A percentile compares a stretch with the other conserved stretches of the same genome.
Conservation (phyloP, 2,797 vertebrate genomes). For the Epinephelus coioides region DNA sequence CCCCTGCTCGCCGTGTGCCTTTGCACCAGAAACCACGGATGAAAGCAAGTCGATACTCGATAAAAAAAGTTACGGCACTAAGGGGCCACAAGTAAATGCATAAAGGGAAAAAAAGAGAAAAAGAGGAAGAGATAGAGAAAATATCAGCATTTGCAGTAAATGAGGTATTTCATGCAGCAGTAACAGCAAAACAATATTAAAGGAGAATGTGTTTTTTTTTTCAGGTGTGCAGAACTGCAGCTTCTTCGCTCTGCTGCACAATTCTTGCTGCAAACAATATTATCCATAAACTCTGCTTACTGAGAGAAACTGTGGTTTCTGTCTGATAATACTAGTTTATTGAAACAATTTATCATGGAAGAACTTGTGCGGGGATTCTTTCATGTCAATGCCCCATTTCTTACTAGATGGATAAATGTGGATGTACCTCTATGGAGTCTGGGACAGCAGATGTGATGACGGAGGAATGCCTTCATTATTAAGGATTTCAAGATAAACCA, state of each 20-base stretch:
- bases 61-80: conserved; percentile 33
- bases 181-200: conserved; percentile 51
- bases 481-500: neutral
- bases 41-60: conserved; percentile 56
- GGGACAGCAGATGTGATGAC: conserved; percentile 2
- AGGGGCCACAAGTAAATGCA: conserved; percentile 28
- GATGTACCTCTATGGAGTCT: neutral
- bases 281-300: conserved; percentile 50
- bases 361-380: conserved; percentile 17
- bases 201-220: neutral
- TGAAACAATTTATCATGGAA: conserved; percentile 54
- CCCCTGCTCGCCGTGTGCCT: conserved; percentile 38
- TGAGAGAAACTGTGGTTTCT: conserved; percentile 33
- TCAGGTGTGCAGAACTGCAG: conserved; percentile 29
- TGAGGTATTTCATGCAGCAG: conserved; percentile 48
- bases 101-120: neutral
- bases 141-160: conserved; percentile 44
- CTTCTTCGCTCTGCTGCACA: neutral
- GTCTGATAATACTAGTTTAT: conserved; percentile 46
- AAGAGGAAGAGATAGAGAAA: conserved; percentile 1
- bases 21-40: conserved; percentile 61
- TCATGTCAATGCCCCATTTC: conserved; percentile 31
- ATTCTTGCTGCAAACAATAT: conserved; percentile 38
- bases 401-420: conserved; percentile 36
- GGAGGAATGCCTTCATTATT: neutral